Conservation (phyloP, 2,797 vertebrate species). For the Clarias laeviceps region DNA sequence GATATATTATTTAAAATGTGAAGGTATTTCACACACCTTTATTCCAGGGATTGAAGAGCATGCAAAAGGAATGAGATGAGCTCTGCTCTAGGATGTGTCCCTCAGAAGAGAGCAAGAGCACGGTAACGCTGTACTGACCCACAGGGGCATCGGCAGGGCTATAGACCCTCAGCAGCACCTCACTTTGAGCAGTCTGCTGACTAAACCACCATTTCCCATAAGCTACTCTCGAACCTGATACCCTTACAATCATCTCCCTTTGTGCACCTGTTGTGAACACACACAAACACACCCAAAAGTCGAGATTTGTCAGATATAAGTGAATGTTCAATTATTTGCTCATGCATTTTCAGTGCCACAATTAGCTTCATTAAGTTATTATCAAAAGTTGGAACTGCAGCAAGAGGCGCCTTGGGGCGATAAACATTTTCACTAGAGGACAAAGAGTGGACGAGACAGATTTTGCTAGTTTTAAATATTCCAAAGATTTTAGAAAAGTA, state of each 20-base stretch:
- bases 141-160: constrained; percentile 72
- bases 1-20: neutral
- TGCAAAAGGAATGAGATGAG: constrained; percentile 60
- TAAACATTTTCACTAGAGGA: neutral
- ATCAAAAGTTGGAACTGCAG: too few species aligned
- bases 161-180: constrained; percentile 70
- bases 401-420: neutral
- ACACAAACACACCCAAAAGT: neutral
- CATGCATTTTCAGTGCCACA: neutral
- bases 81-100: constrained; percentile 62
- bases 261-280: constrained; percentile 60
- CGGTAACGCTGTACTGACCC: constrained; percentile 68
- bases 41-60: constrained; percentile 82
- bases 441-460: neutral
- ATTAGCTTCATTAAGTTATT: neutral
- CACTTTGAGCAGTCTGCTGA: constrained; percentile 65
- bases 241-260: constrained; percentile 66
- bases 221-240: constrained; percentile 51
- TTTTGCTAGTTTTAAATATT: neutral
- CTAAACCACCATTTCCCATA: constrained; percentile 72
- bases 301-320: neutral
- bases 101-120: constrained; percentile 64
- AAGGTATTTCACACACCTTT: constrained; percentile 65
- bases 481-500: neutral
- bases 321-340: neutral